Evolutionary conservation across 2,113 vertebrate genomes (phyloP).

Genomic region (Zosterops borbonicus): DNA sequence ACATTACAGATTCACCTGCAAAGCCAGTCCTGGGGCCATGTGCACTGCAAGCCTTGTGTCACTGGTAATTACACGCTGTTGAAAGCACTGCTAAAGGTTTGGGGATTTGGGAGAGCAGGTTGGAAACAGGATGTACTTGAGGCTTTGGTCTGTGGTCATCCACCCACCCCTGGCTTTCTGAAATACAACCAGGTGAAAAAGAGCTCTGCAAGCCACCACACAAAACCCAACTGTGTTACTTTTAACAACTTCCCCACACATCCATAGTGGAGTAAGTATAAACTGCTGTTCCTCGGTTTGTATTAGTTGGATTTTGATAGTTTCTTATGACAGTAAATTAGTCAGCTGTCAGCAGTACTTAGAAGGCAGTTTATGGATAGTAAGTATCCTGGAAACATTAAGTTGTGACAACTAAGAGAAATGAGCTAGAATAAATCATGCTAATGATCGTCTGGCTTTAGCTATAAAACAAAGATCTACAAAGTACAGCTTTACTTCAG

Average conservation of each 20-base stretch:
- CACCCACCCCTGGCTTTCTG: not conserved
- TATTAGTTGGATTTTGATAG: not conserved
- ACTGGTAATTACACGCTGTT: accelerated
- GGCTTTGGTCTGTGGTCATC: not conserved
- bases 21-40: not conserved
- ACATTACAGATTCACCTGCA: not conserved
- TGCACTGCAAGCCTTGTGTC: not conserved
- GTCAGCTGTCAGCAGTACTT: not conserved
- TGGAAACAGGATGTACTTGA: not conserved
- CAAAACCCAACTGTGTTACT: not conserved
- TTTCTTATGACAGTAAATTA: not conserved
- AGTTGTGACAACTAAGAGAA: not conserved
- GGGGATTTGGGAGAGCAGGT: not conserved
- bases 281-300: not conserved
- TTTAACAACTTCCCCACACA: accelerated
- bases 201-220: not conserved
- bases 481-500: not conserved
- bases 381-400: not conserved
- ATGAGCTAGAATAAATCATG: not conserved
- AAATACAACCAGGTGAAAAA: not conserved
- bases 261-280: not conserved
- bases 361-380: not conserved
- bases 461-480: not conserved
- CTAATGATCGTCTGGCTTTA: not conserved
- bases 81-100: not conserved